phyloP scores from a whole-genome alignment of 1,140 invertebrate genomes.

The Drosophila saltans region DNA sequence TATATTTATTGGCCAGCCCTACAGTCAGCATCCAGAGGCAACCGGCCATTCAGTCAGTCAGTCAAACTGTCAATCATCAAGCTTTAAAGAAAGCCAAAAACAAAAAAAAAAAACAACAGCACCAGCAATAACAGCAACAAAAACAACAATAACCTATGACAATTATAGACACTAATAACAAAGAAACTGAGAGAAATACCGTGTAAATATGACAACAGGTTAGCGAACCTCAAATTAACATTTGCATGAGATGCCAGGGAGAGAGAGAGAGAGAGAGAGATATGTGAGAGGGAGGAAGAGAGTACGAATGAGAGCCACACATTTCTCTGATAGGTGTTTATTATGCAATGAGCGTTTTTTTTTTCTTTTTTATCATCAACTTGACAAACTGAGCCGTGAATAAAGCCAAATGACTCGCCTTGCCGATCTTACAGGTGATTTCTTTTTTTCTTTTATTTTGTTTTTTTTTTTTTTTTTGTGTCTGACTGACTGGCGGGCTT shows the following conservation, averaged over 20 bases:
- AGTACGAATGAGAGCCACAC: neutral
- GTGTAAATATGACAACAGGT: slow-evolving; percentile 75
- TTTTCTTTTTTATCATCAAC: slow-evolving; percentile 51
- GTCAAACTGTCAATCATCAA: slow-evolving; percentile 41
- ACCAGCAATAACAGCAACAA: neutral
- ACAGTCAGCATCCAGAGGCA: slow-evolving; percentile 42
- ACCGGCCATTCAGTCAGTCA: slow-evolving; percentile 41
- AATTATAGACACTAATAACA: slow-evolving; percentile 75
- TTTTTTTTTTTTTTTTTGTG: slow-evolving; percentile 22
- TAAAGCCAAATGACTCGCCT: slow-evolving; percentile 59
- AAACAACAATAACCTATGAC: slow-evolving; percentile 28
- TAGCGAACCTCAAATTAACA: slow-evolving; percentile 66
- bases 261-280: slow-evolving; percentile 17
- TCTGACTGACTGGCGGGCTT: neutral
- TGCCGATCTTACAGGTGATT: slow-evolving; percentile 54
- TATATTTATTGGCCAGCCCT: slow-evolving; percentile 57
- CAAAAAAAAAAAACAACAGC: too few species aligned
- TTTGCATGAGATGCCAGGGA: slow-evolving; percentile 55
- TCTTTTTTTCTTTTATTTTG: slow-evolving; percentile 46
- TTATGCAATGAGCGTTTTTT: slow-evolving; percentile 77
- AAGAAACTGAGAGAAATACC: slow-evolving; percentile 58
- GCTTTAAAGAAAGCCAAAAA: slow-evolving; percentile 67
- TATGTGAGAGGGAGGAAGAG: neutral
- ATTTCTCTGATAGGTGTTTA: slow-evolving; percentile 63
- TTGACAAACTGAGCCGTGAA: slow-evolving; percentile 71